phyloP scores from a whole-genome alignment of 1,140 invertebrate genomes.

The Phymastichus coffea region DNA sequence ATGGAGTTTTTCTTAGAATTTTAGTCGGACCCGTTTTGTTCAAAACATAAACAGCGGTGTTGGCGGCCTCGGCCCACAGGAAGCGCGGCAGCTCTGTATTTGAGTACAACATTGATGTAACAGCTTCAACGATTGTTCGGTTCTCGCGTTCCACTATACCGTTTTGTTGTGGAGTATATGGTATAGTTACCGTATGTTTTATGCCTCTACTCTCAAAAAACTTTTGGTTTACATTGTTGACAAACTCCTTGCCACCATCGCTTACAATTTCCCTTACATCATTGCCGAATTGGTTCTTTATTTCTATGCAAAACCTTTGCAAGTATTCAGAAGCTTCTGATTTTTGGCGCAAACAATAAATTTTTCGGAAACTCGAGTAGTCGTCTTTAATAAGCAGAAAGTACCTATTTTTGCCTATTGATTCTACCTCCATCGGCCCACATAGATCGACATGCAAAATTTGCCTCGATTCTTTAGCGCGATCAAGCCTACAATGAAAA shows the following conservation, averaged over 20 bases:
- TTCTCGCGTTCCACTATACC: slow-evolving; percentile 48
- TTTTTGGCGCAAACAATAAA: slow-evolving; percentile 44
- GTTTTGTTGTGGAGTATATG: slow-evolving; percentile 51
- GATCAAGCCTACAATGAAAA: background rate
- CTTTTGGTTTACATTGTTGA: slow-evolving; percentile 20
- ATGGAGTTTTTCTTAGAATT: slow-evolving; percentile 29
- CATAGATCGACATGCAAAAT: slow-evolving; percentile 5
- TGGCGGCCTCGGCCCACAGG: slow-evolving; percentile 54
- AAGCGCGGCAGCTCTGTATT: slow-evolving; percentile 40
- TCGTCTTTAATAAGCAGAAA: slow-evolving; percentile 1
- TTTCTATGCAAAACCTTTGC: slow-evolving; percentile 3
- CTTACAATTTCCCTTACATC: slow-evolving; percentile 1
- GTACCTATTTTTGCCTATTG: background rate
- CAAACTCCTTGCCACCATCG: slow-evolving; percentile 34
- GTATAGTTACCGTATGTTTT: slow-evolving; percentile 18
- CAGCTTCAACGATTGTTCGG: slow-evolving; percentile 45
- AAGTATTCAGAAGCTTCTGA: slow-evolving; percentile 18
- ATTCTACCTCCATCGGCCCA: slow-evolving; percentile 7
- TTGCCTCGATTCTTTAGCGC: too few relatives aligned
- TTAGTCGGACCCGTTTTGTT: slow-evolving; percentile 35
- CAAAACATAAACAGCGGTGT: slow-evolving; percentile 40
- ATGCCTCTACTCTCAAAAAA: slow-evolving; percentile 37
- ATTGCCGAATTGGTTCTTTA: background rate
- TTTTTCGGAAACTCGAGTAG: slow-evolving; percentile 4
- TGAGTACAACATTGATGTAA: slow-evolving; percentile 41